Evolutionary conservation across 2,888 invertebrate genomes (phyloP).

Genomic region (Allophyes oxyacanthae): DNA sequence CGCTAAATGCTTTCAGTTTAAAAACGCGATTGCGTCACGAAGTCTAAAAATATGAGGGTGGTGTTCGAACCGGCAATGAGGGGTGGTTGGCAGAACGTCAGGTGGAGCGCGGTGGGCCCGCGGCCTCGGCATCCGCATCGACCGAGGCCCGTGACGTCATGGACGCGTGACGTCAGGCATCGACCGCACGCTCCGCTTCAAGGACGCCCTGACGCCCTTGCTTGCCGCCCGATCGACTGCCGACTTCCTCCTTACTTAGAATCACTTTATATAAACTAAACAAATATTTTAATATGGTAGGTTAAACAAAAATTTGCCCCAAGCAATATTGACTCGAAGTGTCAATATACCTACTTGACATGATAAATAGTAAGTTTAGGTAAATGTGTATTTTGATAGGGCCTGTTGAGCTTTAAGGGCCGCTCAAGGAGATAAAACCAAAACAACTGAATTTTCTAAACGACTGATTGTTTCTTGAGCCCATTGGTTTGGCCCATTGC

Average conservation of each 20-base stretch:
- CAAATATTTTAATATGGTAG: slow-evolving; percentile 41
- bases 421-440: too few relatives aligned
- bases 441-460: too few relatives aligned
- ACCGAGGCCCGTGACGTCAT: slow-evolving; percentile 83
- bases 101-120: slow-evolving; percentile 56
- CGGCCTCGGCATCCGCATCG: slow-evolving; percentile 78
- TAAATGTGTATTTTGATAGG: too few relatives aligned
- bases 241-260: slow-evolving; percentile 72
- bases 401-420: too few relatives aligned
- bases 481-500: too few relatives aligned
- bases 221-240: slow-evolving; percentile 69
- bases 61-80: slow-evolving; percentile 64
- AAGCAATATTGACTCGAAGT: slow-evolving; percentile 44
- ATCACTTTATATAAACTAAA: slow-evolving; percentile 60
- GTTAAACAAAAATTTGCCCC: slow-evolving; percentile 36
- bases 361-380: not conserved
- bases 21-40: slow-evolving; percentile 80
- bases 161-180: slow-evolving; percentile 81
- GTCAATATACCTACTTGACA: slow-evolving; percentile 43
- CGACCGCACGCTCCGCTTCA: slow-evolving; percentile 82
- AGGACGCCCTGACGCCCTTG: slow-evolving; percentile 87
- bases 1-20: slow-evolving; percentile 65
- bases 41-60: slow-evolving; percentile 84
- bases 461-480: too few relatives aligned
- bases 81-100: slow-evolving; percentile 68